Evolutionary conservation across 2,113 vertebrate genomes (phyloP).

Genomic region (Terrapene triunguis): DNA sequence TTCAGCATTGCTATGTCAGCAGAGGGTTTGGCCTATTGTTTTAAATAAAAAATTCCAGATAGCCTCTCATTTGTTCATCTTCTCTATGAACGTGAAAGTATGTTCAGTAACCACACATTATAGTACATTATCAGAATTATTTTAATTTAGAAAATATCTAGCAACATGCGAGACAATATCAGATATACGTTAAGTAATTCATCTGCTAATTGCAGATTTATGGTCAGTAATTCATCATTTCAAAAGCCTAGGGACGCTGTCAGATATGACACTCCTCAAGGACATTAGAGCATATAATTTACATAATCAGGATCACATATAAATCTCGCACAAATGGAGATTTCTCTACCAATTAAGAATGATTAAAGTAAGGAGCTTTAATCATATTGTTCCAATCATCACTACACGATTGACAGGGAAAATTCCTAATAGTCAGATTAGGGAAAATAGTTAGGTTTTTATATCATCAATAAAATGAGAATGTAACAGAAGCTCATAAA

Average conservation of each 20-base stretch:
- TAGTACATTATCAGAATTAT: slow-evolving; percentile 14
- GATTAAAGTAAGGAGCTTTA: slow-evolving; percentile 12
- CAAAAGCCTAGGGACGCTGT: slow-evolving; percentile 35
- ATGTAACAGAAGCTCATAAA: neutral
- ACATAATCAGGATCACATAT: slow-evolving; percentile 21
- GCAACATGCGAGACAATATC: neutral
- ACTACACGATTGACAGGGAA: neutral
- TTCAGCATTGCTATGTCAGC: slow-evolving; percentile 19
- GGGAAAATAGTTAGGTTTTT: neutral
- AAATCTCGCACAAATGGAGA: neutral
- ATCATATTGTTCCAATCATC: neutral
- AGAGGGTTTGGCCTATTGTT: slow-evolving; percentile 20
- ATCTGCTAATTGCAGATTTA: slow-evolving; percentile 13
- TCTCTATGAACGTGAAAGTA: neutral
- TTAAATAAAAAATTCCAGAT: slow-evolving; percentile 29
- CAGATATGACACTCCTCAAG: neutral
- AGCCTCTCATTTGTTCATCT: slow-evolving; percentile 1
- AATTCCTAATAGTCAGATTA: neutral
- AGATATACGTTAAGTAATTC: neutral
- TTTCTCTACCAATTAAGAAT: slow-evolving; percentile 42
- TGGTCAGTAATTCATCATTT: slow-evolving; percentile 17
- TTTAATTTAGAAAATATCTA: slow-evolving; percentile 12
- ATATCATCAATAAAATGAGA: neutral
- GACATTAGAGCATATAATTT: slow-evolving; percentile 25
- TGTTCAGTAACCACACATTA: neutral